Percentiles rank a stretch among this genome's conserved stretches.
phyloP scores from a whole-genome alignment of 2,888 invertebrate genomes.

The Xanthorhoe designata region DNA sequence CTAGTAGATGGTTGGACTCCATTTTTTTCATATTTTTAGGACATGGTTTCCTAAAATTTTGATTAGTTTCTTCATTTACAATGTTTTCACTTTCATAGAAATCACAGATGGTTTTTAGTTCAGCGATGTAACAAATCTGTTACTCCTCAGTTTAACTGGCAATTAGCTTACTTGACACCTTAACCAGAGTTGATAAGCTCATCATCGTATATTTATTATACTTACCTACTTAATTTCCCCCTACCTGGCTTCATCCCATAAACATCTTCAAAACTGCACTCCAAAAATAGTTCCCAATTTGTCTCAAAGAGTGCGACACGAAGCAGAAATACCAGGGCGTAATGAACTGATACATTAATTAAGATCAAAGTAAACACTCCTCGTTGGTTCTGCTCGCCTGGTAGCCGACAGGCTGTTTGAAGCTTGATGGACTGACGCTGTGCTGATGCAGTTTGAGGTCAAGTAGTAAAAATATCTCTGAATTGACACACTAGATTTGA shows the following conservation, averaged over 20 bases:
- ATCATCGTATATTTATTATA: no score
- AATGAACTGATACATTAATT: slow-evolving; percentile 72
- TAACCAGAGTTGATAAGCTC: no score
- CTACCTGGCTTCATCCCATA: not conserved
- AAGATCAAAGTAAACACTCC: slow-evolving; percentile 65
- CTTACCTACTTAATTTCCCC: not conserved
- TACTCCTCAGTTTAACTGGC: no score
- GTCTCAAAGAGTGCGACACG: slow-evolving; percentile 51
- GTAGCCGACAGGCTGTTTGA: slow-evolving; percentile 60
- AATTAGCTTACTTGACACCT: no score
- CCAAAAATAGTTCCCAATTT: slow-evolving; percentile 33
- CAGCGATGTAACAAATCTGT: no score
- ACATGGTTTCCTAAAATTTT: no score
- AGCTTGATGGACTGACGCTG: slow-evolving; percentile 34
- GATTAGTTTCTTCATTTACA: no score
- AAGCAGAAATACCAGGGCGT: slow-evolving; percentile 65
- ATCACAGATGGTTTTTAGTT: no score
- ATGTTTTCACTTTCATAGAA: no score
- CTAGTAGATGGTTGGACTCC: no score
- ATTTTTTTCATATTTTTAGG: no score
- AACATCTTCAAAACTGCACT: slow-evolving; percentile 26
- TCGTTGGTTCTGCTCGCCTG: slow-evolving; percentile 62
- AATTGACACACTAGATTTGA: slow-evolving; percentile 5
- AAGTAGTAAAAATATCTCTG: slow-evolving; percentile 9
- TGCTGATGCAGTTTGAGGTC: slow-evolving; percentile 33